These are phyloP conservation scores for Ptyas mucosa DNA, from an alignment of 2,113 vertebrate species.

Conservation along the genomic window DNA sequence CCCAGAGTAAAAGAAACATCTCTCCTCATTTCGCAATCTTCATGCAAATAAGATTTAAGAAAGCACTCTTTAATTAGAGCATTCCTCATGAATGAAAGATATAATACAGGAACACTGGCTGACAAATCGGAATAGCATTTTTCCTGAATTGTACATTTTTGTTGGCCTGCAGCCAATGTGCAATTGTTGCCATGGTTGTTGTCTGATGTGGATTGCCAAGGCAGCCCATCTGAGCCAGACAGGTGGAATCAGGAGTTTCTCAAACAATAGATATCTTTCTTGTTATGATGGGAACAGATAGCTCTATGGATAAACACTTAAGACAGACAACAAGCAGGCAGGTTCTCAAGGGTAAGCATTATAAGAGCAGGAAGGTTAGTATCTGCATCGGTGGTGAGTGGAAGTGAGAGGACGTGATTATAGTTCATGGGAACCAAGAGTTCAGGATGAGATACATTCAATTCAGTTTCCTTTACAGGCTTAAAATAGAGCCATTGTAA, in stretches of 20 bases:
- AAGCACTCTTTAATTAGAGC: not conserved
- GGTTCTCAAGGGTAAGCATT: slow-evolving; percentile 75
- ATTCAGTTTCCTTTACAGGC: slow-evolving; percentile 93
- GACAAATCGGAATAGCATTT: slow-evolving; percentile 39
- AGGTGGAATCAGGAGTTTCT: slow-evolving; percentile 56
- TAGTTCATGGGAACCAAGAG: slow-evolving; percentile 96
- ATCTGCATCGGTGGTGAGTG: slow-evolving; percentile 70
- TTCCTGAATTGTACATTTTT: slow-evolving; percentile 58
- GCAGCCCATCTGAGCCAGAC: not conserved
- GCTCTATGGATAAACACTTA: slow-evolving; percentile 64
- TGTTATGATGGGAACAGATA: slow-evolving; percentile 47
- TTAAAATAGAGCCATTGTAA: slow-evolving; percentile 99
- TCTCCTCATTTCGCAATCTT: not conserved
- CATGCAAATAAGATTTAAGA: not conserved
- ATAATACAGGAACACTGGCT: slow-evolving; percentile 37
- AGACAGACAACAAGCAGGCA: slow-evolving; percentile 68
- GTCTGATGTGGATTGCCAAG: not conserved
- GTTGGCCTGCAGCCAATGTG: slow-evolving; percentile 48
- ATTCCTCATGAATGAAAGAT: slow-evolving; percentile 45
- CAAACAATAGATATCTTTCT: slow-evolving; percentile 59
- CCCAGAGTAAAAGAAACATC: not conserved
- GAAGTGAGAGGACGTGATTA: slow-evolving; percentile 88
- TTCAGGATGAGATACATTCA: slow-evolving; percentile 99
- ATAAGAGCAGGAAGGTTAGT: slow-evolving; percentile 79
- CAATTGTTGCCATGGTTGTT: slow-evolving; percentile 5